Base-by-base conservation (phyloP, 2,888 invertebrate species). In the Aromia moschata region DNA sequence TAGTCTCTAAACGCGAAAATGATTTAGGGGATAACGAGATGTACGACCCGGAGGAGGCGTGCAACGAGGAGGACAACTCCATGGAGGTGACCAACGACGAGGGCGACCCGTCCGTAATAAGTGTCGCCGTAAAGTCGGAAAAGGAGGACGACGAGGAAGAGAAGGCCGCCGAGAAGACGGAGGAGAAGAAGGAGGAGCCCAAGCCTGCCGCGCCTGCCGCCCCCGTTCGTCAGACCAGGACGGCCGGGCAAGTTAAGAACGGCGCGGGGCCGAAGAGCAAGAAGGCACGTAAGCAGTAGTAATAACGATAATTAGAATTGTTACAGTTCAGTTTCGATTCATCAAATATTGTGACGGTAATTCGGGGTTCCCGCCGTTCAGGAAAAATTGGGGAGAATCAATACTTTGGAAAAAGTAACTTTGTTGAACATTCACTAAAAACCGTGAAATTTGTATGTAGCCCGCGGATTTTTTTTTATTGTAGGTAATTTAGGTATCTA, bases 61-160 rank as follows among this genome's bases (percentile, higher is more conserved):
- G 74, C 55, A 73, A 77, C 52, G 77, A 77, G 40, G 82, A 60
- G 11, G 62, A 65, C 1, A 82, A 83, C 58, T 83, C 83, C 74
- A 69, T 68, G 49, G 63, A 58, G 15, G 51, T 60, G 15, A 51
- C 37, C 20, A 57, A 59, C 31, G 62, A 60, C 3, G 61, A 61
- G n/a, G 58, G 47, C 14, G 66, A 63, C 54, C 55, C 57, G 1
- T 60, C 62, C 0, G 58, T 58, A 30, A 43, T 49, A 30, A 56
- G 38, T 30, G 47, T 52, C 7, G 17, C 51, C n/a, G 36, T 17
- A 54, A 43, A 51, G 7, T 1, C 18, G 17, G 80, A 81, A 20
- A 81, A 58, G 14, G 78, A 81, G 40, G 80, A 81, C 12, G 79
- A 78, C 11, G 74, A 81, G 11, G 70, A 68, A 25, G 71, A 65